Base-by-base conservation (phyloP, 2,797 vertebrate species). In the Chelon labrosus region DNA sequence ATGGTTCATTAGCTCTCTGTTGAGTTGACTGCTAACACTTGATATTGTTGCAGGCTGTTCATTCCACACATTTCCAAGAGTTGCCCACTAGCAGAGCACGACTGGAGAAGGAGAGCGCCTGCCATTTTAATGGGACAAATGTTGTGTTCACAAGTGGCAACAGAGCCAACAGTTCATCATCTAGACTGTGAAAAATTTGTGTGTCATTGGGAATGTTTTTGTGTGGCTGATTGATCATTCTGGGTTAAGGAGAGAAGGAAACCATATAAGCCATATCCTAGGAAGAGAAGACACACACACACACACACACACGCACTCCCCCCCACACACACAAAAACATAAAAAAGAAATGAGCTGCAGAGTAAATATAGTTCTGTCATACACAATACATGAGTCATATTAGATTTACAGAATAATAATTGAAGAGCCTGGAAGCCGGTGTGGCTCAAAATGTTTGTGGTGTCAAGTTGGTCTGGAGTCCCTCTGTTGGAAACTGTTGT, bases 1-100 rank as follows among this genome's bases (percentile, higher is more conserved):
- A 84, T 74, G 89, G 77, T 93, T 93, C 91, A 94, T 95, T 93
- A 92, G 90, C 83, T 89, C 88, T 85, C 82, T 90, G 89, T 92
- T 87, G 88, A 91, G 86, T 91, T 91, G 77, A 85, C 88, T 87
- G 85, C 87, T 85, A 92, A 89, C 88, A 89, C 86, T 93, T 93
- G 84, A 92, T 92, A 91, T 90, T 85, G 90, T 92, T 90, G 85
- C 85, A 82, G 93, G 85, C 92, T 89, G 89, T 83, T 89, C 79
- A 76, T 85, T 86, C 73, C 82, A 73, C 70, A 79, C 65, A 75
- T 83, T 89, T 88, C 72, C 73, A 75, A 82, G 74, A 67, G 75
- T 70, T 88, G 85, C 88, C 85, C 80, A 86, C 67, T 73, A 81
- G 82, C 78, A 87, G 75, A 84, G 67, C 59, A 67, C 10, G 49